phyloP scores from a whole-genome alignment of 2,888 invertebrate genomes.

The Phragmatobia fuliginosa region DNA sequence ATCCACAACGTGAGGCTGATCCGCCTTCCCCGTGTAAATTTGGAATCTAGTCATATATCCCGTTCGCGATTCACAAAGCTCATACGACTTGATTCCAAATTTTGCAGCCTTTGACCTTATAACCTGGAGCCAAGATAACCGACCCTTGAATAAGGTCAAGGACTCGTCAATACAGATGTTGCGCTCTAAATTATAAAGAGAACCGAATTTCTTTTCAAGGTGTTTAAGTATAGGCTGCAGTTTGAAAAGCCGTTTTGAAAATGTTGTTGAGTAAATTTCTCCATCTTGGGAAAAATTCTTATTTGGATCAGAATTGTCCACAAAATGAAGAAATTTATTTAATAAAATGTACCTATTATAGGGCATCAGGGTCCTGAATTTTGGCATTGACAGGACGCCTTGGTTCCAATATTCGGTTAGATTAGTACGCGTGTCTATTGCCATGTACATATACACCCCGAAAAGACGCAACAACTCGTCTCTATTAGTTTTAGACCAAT shows the following conservation, averaged over 20 bases:
- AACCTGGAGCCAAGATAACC: slow-evolving; percentile 30
- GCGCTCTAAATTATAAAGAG: slow-evolving; percentile 16
- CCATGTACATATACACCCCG: slow-evolving; percentile 42
- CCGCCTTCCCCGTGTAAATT: slow-evolving; percentile 24
- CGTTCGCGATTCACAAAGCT: slow-evolving; percentile 37
- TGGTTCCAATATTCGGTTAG: slow-evolving; percentile 35
- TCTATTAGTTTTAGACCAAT: slow-evolving; percentile 36
- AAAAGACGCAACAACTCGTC: slow-evolving; percentile 40
- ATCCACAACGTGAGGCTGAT: neutral
- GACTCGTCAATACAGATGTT: slow-evolving; percentile 43
- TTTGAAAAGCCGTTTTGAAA: neutral
- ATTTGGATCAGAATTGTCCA: slow-evolving; percentile 21
- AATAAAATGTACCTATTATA: slow-evolving; percentile 36
- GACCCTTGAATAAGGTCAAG: slow-evolving; percentile 43
- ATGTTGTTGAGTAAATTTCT: slow-evolving; percentile 12
- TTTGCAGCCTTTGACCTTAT: slow-evolving; percentile 38
- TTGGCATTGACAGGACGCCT: slow-evolving; percentile 27
- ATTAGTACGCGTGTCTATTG: slow-evolving; percentile 27
- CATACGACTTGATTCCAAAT: slow-evolving; percentile 42
- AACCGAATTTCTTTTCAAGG: slow-evolving; percentile 22
- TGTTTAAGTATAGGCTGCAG: slow-evolving; percentile 33
- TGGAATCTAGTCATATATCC: slow-evolving; percentile 29
- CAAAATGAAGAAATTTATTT: slow-evolving; percentile 39
- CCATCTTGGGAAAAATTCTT: slow-evolving; percentile 12
- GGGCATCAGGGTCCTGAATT: slow-evolving; percentile 31